Evolutionary conservation across 1,140 invertebrate species (phyloP).

Genomic region (Caligus rogercresseyi): DNA sequence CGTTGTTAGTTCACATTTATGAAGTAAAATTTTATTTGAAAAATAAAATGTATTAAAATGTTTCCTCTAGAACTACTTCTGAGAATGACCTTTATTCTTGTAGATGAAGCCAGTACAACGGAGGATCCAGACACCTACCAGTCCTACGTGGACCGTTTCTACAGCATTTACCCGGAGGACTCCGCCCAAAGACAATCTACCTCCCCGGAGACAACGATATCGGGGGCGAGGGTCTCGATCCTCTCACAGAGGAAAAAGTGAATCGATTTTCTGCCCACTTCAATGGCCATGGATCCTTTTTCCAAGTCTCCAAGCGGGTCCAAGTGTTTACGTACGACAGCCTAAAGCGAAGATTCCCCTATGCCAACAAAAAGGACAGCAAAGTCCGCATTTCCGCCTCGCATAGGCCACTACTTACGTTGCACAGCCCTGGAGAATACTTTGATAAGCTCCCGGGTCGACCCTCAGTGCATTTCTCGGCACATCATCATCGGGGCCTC

Average conservation of each 20-base stretch:
- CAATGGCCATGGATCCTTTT: slow-evolving; percentile 35
- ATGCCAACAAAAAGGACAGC: neutral
- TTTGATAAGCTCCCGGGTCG: neutral
- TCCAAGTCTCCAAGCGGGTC: neutral
- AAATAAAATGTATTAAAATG: too few species aligned
- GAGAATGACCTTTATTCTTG: slow-evolving; percentile 49
- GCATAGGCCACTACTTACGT: neutral
- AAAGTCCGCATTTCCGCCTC: neutral
- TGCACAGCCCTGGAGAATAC: neutral
- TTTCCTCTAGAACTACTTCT: slow-evolving; percentile 32
- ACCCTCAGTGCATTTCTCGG: slow-evolving; percentile 23
- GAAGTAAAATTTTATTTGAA: too few species aligned
- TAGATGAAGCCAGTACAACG: slow-evolving; percentile 25
- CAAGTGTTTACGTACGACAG: neutral
- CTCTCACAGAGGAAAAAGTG: slow-evolving; percentile 48
- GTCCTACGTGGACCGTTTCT: slow-evolving; percentile 3
- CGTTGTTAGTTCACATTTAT: too few species aligned
- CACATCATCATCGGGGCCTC: neutral
- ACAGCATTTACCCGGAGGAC: slow-evolving; percentile 11
- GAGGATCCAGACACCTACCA: neutral
- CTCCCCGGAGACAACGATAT: slow-evolving; percentile 88
- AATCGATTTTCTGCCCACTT: slow-evolving; percentile 58
- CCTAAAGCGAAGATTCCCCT: neutral
- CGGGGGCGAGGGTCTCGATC: slow-evolving; percentile 61
- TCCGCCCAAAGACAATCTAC: slow-evolving; percentile 42